A percentile compares a stretch with the other conserved stretches of the same genome.
phyloP scores from a whole-genome alignment of 2,113 vertebrate genomes.

The Hiodon tergisus region DNA sequence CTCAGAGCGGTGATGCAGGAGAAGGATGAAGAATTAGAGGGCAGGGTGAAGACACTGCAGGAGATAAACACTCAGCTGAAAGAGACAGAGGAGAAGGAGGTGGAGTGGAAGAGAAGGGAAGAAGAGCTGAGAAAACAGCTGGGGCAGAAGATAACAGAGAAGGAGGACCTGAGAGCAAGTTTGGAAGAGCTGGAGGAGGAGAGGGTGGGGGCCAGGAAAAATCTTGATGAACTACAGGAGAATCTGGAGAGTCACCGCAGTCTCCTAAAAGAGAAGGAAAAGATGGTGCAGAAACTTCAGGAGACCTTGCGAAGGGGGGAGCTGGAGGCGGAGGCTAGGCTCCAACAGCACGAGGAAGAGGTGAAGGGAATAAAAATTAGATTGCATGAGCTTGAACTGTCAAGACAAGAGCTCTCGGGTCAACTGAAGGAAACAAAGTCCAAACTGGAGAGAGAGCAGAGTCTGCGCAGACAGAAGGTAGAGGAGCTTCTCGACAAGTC shows the following conservation, averaged over 20 bases:
- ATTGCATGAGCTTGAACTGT: conserved; percentile 33
- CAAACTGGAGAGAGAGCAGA: conserved; percentile 35
- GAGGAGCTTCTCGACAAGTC: conserved; percentile 27
- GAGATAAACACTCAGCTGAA: conserved; percentile 10
- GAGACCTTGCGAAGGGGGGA: conserved; percentile 22
- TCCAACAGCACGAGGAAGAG: conserved; percentile 26
- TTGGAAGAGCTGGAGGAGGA: conserved; percentile 39
- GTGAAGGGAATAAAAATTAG: not conserved
- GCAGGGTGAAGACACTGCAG: conserved; percentile 17
- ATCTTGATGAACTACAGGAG: conserved; percentile 30
- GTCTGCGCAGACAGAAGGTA: conserved; percentile 30
- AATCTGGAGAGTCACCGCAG: conserved; percentile 44
- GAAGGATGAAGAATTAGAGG: not conserved
- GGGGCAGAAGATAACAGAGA: conserved; percentile 28
- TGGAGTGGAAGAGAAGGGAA: conserved; percentile 15
- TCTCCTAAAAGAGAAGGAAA: conserved; percentile 40
- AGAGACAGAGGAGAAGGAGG: conserved; percentile 10
- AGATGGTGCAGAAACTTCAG: conserved; percentile 38
- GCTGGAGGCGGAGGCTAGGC: conserved; percentile 30
- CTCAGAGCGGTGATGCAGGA: not conserved
- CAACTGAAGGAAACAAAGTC: conserved; percentile 35
- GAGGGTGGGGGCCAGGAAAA: conserved; percentile 34
- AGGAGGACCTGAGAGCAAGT: conserved; percentile 33
- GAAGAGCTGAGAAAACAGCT: conserved; percentile 23
- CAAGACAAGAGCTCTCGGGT: conserved; percentile 30